A percentile compares a stretch with the other conserved stretches of the same genome.
These are phyloP conservation scores for Drosophila suboccidentalis DNA, from an alignment of 2,888 invertebrate genomes.

Conservation along the genomic window DNA sequence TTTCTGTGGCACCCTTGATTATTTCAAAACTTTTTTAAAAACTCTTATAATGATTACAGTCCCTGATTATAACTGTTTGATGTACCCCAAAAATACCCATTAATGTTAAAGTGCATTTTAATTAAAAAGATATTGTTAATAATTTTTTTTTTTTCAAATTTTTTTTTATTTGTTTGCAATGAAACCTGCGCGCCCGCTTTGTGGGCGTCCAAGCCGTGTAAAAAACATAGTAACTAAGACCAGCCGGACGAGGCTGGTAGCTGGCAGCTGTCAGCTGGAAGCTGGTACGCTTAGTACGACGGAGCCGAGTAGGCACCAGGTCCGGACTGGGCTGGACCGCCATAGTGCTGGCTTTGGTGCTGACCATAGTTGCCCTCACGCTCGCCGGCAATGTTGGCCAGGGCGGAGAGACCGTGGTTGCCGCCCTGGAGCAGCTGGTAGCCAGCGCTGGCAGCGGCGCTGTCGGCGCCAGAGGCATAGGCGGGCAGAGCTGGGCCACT, in stretches of 20 bases:
- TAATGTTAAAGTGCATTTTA: too few relatives aligned
- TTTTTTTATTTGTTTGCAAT: conserved; percentile 73
- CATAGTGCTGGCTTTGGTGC: conserved; percentile 44
- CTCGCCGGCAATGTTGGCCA: conserved; percentile 71
- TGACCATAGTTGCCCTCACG: conserved; percentile 56
- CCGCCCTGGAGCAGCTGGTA: conserved; percentile 78
- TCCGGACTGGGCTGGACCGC: conserved; percentile 48
- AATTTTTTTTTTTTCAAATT: conserved; percentile 43
- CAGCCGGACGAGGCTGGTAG: conserved; percentile 26
- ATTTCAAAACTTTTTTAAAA: too few relatives aligned
- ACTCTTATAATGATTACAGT: too few relatives aligned
- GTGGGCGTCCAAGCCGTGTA: conserved; percentile 55
- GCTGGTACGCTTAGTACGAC: conserved; percentile 53
- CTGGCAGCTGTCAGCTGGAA: conserved; percentile 30
- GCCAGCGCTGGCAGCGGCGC: conserved; percentile 74
- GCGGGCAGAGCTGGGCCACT: conserved; percentile 65
- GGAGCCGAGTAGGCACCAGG: conserved; percentile 50
- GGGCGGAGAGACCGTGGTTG: conserved; percentile 76
- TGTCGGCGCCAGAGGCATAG: conserved; percentile 70
- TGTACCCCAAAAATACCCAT: too few relatives aligned
- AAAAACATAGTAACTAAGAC: conserved; percentile 65
- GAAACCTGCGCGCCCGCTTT: conserved; percentile 53
- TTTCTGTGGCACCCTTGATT: too few relatives aligned
- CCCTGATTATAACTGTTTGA: too few relatives aligned
- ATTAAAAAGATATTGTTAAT: too few relatives aligned